Evolutionary conservation across 2,797 vertebrate genomes (phyloP).

Genomic region (Phaenicophaeus curvirostris): DNA sequence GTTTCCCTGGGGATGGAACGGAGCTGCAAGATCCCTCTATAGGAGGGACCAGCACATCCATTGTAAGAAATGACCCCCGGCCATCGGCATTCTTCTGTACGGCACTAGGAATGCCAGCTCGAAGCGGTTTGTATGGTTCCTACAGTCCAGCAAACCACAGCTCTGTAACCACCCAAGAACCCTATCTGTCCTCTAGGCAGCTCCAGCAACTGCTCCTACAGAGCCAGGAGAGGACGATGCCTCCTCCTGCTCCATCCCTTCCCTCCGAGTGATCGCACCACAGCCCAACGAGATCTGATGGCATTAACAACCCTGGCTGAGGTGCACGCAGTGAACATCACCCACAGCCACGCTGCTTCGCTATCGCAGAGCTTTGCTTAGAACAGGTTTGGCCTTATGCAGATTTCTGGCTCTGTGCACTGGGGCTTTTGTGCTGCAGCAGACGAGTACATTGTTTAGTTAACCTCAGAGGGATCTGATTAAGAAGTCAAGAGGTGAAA

Average conservation of each 20-base stretch:
- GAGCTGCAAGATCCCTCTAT: neutral
- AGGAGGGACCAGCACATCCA: neutral
- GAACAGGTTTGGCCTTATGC: neutral
- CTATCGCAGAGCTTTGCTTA: neutral
- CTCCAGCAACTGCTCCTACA: neutral
- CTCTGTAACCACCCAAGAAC: neutral
- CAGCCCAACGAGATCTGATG: neutral
- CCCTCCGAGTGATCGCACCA: neutral
- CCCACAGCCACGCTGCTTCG: neutral
- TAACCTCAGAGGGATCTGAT: constrained; percentile 33
- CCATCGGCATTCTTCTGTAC: rapidly evolving
- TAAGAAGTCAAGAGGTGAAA: constrained; percentile 35
- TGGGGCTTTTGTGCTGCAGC: neutral
- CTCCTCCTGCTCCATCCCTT: neutral
- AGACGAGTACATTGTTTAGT: neutral
- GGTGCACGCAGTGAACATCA: rapidly evolving
- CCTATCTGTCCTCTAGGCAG: neutral
- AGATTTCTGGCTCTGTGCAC: neutral
- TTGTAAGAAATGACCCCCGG: neutral
- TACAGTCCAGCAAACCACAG: neutral
- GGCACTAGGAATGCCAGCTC: neutral
- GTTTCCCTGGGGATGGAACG: neutral
- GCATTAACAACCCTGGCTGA: neutral
- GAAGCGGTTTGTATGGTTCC: neutral
- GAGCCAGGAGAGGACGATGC: neutral